Base-by-base conservation (phyloP, 2,888 invertebrate genomes). In the Amphipoea lucens region DNA sequence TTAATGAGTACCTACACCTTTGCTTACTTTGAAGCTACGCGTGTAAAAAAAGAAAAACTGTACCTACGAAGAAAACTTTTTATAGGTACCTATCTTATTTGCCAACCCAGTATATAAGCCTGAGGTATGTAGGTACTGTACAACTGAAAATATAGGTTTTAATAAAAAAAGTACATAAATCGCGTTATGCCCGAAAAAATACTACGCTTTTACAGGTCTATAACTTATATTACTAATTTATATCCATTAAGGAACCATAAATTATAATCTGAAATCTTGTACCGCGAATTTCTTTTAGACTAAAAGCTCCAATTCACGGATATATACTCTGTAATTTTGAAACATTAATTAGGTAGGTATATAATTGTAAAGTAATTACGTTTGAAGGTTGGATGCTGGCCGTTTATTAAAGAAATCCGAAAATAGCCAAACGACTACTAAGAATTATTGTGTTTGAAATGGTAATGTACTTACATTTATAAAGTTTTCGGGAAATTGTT, bases 211-310 rank as follows among this genome's bases (percentile, higher is more conserved):
- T 68, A 79, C 66, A 60, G 65, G 69, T 51, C 54, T 77, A 69
- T 87, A 73, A 84, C 51, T 74, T 76, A 79, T 74, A 71, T 76
- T 76, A 85, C 40, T 71, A 78, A 76, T 87, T 86, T 74, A 79
- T 87, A 82, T 85, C 75, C 85, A 85, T 87, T 87, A 86, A n/a
- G 60, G 40, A 76, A 78, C 57, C 65, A 42, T 71, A 75, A 67
- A 63, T 72, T 67, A 65, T 78, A 73, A 85, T 85, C n/a, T 40
- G 7, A 67, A 71, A 79, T 40, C 42, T 65, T 2, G 29, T 78
- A 78, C n/a, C 29, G 14, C 20, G 82, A 17, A n/a, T 63, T 60
- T 76, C n/a, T 20, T 81, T 69, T 60, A 62, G 51, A 63, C 57
- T 23, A 68, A 51, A 71, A 72, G 14, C 67, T 54, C 57, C 29